A percentile compares a stretch with the other conserved stretches of the same genome.
phyloP scores from a whole-genome alignment of 2,797 vertebrate species.

The Poecilia velifera region DNA sequence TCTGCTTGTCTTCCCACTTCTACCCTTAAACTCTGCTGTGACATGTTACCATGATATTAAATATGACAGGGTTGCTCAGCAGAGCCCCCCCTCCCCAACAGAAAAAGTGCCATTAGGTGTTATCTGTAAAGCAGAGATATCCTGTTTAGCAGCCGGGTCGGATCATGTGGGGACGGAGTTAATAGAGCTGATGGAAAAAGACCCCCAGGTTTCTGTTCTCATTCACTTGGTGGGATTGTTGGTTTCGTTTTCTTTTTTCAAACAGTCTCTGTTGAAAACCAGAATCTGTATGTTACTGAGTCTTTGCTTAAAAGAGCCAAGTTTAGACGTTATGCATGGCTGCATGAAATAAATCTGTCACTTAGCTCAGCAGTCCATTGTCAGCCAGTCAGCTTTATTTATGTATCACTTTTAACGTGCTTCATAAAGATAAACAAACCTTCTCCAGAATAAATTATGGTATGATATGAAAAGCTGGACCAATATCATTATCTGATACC shows the following conservation, averaged over 20 bases:
- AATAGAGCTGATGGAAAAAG: neutral
- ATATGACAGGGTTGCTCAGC: constrained; percentile 30
- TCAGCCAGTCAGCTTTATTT: neutral
- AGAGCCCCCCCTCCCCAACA: neutral
- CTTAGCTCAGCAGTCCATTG: neutral
- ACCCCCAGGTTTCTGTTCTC: neutral
- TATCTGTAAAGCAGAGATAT: constrained; percentile 18
- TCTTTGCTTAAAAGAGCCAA: neutral
- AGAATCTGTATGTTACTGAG: neutral
- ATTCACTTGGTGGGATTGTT: neutral
- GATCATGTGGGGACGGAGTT: constrained; percentile 8
- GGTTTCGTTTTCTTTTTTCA: neutral
- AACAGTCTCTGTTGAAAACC: neutral
- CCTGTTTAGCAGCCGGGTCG: constrained; percentile 14
- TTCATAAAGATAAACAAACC: neutral
- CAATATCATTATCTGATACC: neutral
- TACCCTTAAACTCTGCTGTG: constrained; percentile 4
- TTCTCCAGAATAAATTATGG: neutral
- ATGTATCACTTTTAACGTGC: neutral
- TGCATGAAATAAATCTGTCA: neutral
- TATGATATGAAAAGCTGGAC: neutral
- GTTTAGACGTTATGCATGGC: neutral
- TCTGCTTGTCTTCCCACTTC: constrained; percentile 12
- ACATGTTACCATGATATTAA: constrained; percentile 21
- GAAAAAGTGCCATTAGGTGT: constrained; percentile 38